Conservation (phyloP, 1,140 invertebrate genomes). For the Eriocheir sinensis region DNA sequence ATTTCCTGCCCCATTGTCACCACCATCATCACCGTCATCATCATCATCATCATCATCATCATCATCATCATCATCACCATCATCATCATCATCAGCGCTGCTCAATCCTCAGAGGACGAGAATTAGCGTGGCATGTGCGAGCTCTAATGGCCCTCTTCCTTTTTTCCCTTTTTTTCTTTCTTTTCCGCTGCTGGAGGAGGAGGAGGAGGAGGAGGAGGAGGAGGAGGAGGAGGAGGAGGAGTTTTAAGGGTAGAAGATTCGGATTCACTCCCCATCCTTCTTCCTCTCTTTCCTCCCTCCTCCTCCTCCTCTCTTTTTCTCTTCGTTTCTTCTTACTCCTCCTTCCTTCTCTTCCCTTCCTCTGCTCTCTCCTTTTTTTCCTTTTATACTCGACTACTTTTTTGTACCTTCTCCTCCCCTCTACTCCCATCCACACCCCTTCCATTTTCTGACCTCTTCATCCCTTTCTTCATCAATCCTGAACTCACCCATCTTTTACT, state of each 20-base stretch:
- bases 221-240: background rate
- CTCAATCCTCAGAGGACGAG: slow-evolving; percentile 17
- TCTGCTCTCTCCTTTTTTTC: background rate
- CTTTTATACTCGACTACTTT: background rate
- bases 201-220: background rate
- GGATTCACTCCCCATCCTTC: background rate
- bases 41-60: background rate
- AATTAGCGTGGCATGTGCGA: slow-evolving; percentile 37
- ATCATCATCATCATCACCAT: background rate
- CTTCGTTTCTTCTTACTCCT: background rate
- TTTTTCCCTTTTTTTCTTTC: background rate
- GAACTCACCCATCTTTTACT: too few species aligned
- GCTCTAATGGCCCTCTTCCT: slow-evolving; percentile 49
- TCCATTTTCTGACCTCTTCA: too few species aligned
- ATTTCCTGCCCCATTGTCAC: background rate
- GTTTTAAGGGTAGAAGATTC: background rate
- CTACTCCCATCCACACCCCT: background rate
- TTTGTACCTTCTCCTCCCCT: background rate
- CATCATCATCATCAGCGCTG: background rate
- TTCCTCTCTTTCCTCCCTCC: too few species aligned
- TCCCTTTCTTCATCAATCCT: too few species aligned
- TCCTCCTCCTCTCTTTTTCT: background rate
- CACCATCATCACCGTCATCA: background rate
- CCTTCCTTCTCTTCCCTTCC: background rate
- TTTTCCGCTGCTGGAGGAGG: background rate